Percentiles rank a stretch among this genome's conserved stretches.
Evolutionary conservation across 2,888 invertebrate species (phyloP).

Genomic region (Stramonita haemastoma): DNA sequence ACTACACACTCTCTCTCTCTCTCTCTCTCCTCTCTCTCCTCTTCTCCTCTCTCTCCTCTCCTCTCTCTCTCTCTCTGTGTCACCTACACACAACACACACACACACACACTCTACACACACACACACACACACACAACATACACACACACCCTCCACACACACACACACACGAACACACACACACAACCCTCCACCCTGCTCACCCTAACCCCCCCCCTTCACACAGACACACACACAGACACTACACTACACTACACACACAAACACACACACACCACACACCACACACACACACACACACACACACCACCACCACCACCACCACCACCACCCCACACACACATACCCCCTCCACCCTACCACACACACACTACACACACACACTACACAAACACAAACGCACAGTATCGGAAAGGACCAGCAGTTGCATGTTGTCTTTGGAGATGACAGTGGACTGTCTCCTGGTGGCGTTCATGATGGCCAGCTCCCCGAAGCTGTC

Average conservation of each 20-base stretch:
- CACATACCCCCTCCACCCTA: neutral
- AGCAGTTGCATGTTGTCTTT: slow-evolving; percentile 68
- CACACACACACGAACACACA: neutral
- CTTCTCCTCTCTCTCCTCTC: too few relatives aligned
- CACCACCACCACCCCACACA: neutral
- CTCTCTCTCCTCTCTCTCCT: too few relatives aligned
- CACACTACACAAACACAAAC: neutral
- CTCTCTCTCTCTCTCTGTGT: too few relatives aligned
- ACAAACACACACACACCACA: neutral
- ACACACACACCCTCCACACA: too few relatives aligned
- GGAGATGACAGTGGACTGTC: slow-evolving; percentile 69
- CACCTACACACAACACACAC: neutral
- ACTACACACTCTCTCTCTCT: too few relatives aligned
- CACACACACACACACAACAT: neutral
- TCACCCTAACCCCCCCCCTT: too few relatives aligned
- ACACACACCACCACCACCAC: neutral
- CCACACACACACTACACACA: neutral
- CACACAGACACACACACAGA: neutral
- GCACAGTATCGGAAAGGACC: slow-evolving; percentile 62
- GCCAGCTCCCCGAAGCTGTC: slow-evolving; percentile 71
- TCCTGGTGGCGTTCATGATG: slow-evolving; percentile 62
- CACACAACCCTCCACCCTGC: neutral
- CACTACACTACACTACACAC: too few relatives aligned
- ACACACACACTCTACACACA: too few relatives aligned
- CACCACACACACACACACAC: neutral